Percentiles rank a stretch among this genome's conserved stretches.
Conservation (phyloP, 2,888 invertebrate species). For the Hypena proboscidalis region DNA sequence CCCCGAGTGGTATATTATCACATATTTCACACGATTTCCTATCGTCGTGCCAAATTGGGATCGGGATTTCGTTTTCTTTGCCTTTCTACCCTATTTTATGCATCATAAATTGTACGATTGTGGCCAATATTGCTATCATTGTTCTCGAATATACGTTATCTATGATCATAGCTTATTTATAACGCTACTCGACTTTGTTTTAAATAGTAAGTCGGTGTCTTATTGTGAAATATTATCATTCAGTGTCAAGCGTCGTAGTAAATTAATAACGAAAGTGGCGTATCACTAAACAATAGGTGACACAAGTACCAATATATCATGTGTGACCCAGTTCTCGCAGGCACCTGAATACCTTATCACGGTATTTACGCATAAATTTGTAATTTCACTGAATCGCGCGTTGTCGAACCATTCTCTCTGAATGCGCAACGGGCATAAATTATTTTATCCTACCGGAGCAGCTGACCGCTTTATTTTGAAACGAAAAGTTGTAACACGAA, state of each 20-base stretch:
- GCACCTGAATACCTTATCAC: slow-evolving; percentile 36
- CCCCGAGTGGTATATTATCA: slow-evolving; percentile 23
- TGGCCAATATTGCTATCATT: slow-evolving; percentile 21
- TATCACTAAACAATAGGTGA: slow-evolving; percentile 23
- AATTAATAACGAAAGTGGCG: slow-evolving; percentile 13
- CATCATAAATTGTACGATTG: slow-evolving; percentile 18
- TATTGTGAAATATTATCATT: slow-evolving; percentile 22
- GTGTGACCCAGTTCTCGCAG: slow-evolving; percentile 32
- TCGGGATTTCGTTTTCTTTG: slow-evolving; percentile 26
- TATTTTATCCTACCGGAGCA: slow-evolving; percentile 8
- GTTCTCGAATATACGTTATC: background rate
- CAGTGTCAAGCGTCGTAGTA: slow-evolving; percentile 19
- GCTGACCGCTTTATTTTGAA: slow-evolving; percentile 10
- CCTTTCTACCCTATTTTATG: slow-evolving; percentile 16
- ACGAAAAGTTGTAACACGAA: slow-evolving; percentile 1
- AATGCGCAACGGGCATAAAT: slow-evolving; percentile 8
- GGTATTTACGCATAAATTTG: slow-evolving; percentile 25
- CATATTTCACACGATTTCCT: slow-evolving; percentile 34
- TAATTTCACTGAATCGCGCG: slow-evolving; percentile 17
- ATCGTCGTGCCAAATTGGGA: slow-evolving; percentile 24
- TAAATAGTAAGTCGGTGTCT: background rate
- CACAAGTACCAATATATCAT: slow-evolving; percentile 29
- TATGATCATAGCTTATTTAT: background rate
- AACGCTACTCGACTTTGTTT: background rate
- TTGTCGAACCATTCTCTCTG: slow-evolving; percentile 1